Evolutionary conservation across 2,797 vertebrate species (phyloP).

Genomic region (Alosa sapidissima): DNA sequence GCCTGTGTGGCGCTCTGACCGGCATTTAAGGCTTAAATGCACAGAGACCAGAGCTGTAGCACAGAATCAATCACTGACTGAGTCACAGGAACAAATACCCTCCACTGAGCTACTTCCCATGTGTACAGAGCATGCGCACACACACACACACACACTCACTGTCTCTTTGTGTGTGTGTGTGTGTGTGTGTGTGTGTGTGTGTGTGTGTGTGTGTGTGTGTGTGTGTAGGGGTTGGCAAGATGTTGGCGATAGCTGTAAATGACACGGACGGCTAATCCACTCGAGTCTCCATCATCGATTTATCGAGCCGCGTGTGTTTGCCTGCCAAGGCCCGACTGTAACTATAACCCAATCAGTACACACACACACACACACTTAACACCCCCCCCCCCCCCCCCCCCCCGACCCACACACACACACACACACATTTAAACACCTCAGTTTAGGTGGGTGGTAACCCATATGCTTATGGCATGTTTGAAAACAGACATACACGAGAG

Average conservation of each 20-base stretch:
- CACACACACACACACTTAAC: not conserved
- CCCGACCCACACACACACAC: not conserved
- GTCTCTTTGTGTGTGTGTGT: not conserved
- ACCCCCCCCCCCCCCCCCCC: too few relatives aligned
- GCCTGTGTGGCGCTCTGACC: not conserved
- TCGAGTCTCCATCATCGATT: constrained; percentile 65
- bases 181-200: not conserved
- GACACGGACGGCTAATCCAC: constrained; percentile 60
- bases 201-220: not conserved
- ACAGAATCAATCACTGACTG: constrained; percentile 27
- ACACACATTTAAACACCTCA: not conserved
- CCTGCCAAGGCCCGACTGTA: constrained; percentile 46
- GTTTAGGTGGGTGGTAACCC: not conserved
- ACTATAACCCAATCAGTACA: constrained; percentile 52
- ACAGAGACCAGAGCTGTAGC: not conserved
- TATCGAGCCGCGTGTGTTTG: constrained; percentile 60
- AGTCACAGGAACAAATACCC: not conserved
- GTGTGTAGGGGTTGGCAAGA: constrained; percentile 24
- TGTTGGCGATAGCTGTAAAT: constrained; percentile 17
- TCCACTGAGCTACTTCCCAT: not conserved
- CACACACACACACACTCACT: constrained; percentile 4
- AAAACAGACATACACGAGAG: not conserved
- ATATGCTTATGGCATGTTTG: not conserved
- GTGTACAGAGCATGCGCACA: not conserved
- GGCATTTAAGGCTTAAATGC: constrained; percentile 25